Base-by-base conservation (phyloP, 2,113 vertebrate species). In the Scolopax mira region DNA sequence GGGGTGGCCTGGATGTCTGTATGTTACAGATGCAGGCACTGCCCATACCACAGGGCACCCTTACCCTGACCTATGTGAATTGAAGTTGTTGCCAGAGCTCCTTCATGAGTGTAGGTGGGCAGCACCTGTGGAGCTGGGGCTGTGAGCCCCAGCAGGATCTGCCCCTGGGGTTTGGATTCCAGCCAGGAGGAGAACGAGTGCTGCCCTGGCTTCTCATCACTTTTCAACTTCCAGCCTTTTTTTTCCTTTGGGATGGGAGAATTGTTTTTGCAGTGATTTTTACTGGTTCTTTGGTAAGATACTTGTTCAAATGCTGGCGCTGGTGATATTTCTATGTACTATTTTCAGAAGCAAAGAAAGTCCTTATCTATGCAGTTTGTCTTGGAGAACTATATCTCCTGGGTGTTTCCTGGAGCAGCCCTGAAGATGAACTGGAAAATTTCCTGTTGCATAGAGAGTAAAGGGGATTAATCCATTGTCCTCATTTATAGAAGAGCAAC, bases 111-210 rank as follows among this genome's bases (percentile, higher is more conserved):
- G 0, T 1, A 11, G 60, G 39, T 69, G 74, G 33, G 24, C 3
- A 66, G 61, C 37, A 3, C 18, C 61, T 35, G 7, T 31, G 51
- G 77, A 41, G 46, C 44, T 33, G 58, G 46, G 41, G 39, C 37
- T 54, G 65, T 39, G 49, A 49, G 55, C 15, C 1, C 8, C 0
- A 0, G 10, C 19, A 49, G 73, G 46, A 22, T 49, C 51, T 54
- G 12, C 3, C 10, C 73, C 9, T 7, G 5, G 31, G 24, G 19
- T 21, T 7, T 33, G 66, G 25, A 10, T 49, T 18, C 24, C 37
- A 81, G 52, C 25, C 0, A 1, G 61, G 42, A 71, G 51, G 41
- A 91, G 28, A 60, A 22, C 1, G 3, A 46, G 15, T 11, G 52
- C 41, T 69, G 4, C 37, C 55, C 21, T 1, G 2, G 22, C 42